Conservation (phyloP, 1,140 invertebrate species). For the Halesus radiatus region DNA sequence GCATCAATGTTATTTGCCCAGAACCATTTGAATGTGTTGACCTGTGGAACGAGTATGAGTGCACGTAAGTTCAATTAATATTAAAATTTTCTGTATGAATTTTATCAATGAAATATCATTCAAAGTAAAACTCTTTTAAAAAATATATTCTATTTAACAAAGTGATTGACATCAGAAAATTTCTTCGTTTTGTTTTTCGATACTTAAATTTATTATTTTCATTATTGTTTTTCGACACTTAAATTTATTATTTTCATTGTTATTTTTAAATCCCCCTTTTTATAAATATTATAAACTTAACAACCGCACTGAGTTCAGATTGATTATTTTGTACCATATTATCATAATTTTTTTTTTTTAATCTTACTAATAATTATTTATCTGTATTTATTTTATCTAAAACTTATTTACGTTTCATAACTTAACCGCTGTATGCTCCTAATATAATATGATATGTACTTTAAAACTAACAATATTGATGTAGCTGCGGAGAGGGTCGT, state of each 20-base stretch:
- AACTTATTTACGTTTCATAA: neutral
- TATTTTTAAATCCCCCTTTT: no score
- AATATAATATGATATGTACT: conserved; percentile 38
- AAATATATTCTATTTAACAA: no score
- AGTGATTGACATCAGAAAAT: no score
- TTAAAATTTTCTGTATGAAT: no score
- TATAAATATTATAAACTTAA: no score
- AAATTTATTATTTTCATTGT: no score
- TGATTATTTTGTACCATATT: conserved; percentile 20
- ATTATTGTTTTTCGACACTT: no score
- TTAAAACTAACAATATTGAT: conserved; percentile 50
- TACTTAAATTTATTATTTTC: no score
- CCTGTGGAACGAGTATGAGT: conserved; percentile 96
- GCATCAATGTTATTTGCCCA: conserved; percentile 90
- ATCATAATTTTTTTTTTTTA: no score
- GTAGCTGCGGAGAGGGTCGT: conserved; percentile 91
- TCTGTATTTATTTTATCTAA: conserved; percentile 21
- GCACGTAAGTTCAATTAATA: conserved; percentile 85
- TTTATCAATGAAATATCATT: no score
- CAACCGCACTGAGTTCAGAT: conserved; percentile 24
- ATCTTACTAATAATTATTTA: conserved; percentile 10
- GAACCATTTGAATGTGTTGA: conserved; percentile 96
- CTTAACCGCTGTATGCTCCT: neutral
- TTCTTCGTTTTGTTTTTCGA: no score
- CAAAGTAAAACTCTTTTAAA: no score